These are phyloP conservation scores for Chelon labrosus DNA, from an alignment of 2,797 vertebrate genomes.

Conservation along the genomic window DNA sequence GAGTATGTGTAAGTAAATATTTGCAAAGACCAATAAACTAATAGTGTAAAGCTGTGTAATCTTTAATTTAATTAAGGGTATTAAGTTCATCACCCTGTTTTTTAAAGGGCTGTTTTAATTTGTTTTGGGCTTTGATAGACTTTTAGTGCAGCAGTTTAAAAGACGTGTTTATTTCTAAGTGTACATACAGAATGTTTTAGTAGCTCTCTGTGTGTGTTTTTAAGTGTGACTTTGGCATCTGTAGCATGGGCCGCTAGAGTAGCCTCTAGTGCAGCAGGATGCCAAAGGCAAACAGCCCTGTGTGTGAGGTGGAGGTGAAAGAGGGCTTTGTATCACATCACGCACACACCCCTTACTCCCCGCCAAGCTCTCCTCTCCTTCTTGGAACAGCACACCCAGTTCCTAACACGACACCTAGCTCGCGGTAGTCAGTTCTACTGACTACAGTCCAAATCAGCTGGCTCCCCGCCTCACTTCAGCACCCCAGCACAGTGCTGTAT, in stretches of 20 bases:
- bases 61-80: conserved; percentile 41
- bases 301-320: conserved; percentile 71
- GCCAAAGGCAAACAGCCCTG: conserved; percentile 56
- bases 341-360: conserved; percentile 46
- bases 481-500: conserved; percentile 17
- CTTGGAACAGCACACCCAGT: conserved; percentile 40
- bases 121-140: conserved; percentile 14
- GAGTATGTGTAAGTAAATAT: conserved; percentile 63
- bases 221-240: conserved; percentile 54
- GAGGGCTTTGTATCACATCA: conserved; percentile 78
- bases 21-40: conserved; percentile 54
- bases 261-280: conserved; percentile 44
- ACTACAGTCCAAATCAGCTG: conserved; percentile 45
- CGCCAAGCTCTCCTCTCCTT: conserved; percentile 36
- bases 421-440: conserved; percentile 20
- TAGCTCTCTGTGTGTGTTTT: conserved; percentile 46
- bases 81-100: conserved; percentile 21
- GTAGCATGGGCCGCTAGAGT: conserved; percentile 31
- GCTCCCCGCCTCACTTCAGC: conserved; percentile 31
- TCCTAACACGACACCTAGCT: conserved; percentile 34
- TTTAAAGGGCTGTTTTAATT: conserved; percentile 10
- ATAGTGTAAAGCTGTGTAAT: conserved; percentile 44
- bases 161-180: conserved; percentile 21
- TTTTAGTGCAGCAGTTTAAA: conserved; percentile 6
- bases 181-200: conserved; percentile 23